Base-by-base conservation (phyloP, 2,888 invertebrate species). In the Tetanocera ferruginea region DNA sequence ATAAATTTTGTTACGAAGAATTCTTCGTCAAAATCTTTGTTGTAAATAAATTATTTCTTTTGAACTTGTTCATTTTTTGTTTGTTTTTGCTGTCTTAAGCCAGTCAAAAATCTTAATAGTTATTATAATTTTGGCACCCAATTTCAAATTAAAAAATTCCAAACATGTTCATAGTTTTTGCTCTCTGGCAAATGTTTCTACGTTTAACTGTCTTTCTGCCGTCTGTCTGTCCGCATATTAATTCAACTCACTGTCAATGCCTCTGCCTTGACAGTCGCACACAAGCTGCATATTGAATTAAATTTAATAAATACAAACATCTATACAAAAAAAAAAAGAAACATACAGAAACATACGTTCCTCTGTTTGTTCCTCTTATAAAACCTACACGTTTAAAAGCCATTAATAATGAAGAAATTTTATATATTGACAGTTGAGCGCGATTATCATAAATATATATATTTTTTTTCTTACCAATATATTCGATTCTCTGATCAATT, bases 341-440 rank as follows among this genome's bases (percentile, higher is more conserved):
- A 52, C 11, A 67, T 1, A 37, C 6, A 49, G 14, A 52, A 70
- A 28, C 14, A 17, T 5, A 28, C 23, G 5, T 28, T 25, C 14
- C 34, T n/a, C 37, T 3, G 8, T 71, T 34, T 37, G 3, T n/a
- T 11, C 25, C 25, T 19, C 25, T 34, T 72, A 37, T 28, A 19
- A 64, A 74, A 31, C 34, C 19, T 74, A 19, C 74, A 74, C 66
- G 74, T 74, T 74, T 74, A 52, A 31, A 34, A 64, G 34, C 23
- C 64, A 64, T 74, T 66, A 66, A 74, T 66, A 74, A 64, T 74
- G 62, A 74, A 74, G 52, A 74, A 64, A 74, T 74, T 74, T 64
- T 52, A 64, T 66, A 64, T 64, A 74, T 74, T 74, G 74, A 74
- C 74, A 64, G 74, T 49, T 73, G 31, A 34, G 11, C 67, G 66